These are phyloP conservation scores for Rambutsinella grinnellia DNA, from an alignment of 2,888 invertebrate species.

Conservation along the genomic window DNA sequence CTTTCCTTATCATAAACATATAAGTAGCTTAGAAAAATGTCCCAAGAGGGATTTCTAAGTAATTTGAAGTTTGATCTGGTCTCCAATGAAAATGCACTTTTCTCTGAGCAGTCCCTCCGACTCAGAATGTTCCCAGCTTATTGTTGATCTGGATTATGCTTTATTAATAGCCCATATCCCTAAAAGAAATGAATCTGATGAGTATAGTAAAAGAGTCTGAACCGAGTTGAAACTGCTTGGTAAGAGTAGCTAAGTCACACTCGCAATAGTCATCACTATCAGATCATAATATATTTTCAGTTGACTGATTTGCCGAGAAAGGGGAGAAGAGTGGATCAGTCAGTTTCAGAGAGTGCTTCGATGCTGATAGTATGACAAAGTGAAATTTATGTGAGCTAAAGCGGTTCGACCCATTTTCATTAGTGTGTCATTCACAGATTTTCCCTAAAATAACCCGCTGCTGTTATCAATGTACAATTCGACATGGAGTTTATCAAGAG, in stretches of 20 bases:
- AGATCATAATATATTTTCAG: conserved; percentile 38
- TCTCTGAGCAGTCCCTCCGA: neutral
- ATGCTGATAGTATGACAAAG: conserved; percentile 18
- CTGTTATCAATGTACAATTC: too few species aligned
- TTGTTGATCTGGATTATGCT: conserved; percentile 19
- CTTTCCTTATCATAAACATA: neutral
- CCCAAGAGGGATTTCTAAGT: conserved; percentile 5
- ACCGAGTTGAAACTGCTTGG: too few species aligned
- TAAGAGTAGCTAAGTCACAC: too few species aligned
- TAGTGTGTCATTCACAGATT: conserved; percentile 39
- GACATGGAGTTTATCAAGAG: too few species aligned
- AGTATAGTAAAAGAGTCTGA: too few species aligned
- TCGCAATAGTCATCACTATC: conserved; percentile 9
- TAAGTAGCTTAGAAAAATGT: conserved; percentile 7
- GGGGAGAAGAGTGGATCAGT: neutral
- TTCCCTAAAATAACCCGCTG: too few species aligned
- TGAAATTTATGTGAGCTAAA: neutral
- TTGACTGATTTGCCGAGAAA: conserved; percentile 24
- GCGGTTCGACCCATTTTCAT: conserved; percentile 35
- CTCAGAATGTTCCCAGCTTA: neutral
- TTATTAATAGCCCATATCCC: conserved; percentile 41
- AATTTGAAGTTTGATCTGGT: neutral
- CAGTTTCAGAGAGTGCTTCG: neutral
- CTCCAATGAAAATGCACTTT: conserved; percentile 10
- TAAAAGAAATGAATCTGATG: neutral